Percentiles rank a stretch among this genome's conserved stretches.
Conservation (phyloP, 2,888 invertebrate genomes). For the Cephus runcator region DNA sequence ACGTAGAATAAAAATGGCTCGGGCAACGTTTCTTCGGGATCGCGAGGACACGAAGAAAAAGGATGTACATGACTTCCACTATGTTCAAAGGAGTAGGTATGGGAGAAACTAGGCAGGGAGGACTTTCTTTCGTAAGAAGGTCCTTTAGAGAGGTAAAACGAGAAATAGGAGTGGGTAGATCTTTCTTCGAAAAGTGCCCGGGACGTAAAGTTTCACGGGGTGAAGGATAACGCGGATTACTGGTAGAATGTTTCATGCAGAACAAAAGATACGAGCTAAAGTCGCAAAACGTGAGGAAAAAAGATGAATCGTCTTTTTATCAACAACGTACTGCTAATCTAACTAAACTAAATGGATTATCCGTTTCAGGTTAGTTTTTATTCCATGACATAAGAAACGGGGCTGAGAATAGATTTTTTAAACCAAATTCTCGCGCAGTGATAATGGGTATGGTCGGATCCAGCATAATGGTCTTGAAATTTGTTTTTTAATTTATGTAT, state of each 20-base stretch:
- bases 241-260: slow-evolving; percentile 16
- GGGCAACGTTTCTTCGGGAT: not conserved
- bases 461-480: not conserved
- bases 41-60: not conserved
- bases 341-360: no score
- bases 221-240: slow-evolving; percentile 11
- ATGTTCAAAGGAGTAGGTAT: not conserved
- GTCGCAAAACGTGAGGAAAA: not conserved
- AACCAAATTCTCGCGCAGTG: not conserved
- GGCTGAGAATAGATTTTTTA: not conserved
- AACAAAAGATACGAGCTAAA: slow-evolving; percentile 10
- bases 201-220: slow-evolving; percentile 17
- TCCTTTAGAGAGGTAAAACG: not conserved
- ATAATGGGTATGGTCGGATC: not conserved
- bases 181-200: not conserved
- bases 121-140: not conserved
- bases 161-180: not conserved
- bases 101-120: not conserved
- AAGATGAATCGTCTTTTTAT: not conserved
- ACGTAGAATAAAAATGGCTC: not conserved
- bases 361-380: no score
- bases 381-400: no score
- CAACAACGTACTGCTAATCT: no score
- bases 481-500: not conserved
- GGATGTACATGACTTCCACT: not conserved